Percentiles rank a stretch among this genome's conserved stretches.
Evolutionary conservation across 2,797 vertebrate genomes (phyloP).

Genomic region (Salmo trutta): DNA sequence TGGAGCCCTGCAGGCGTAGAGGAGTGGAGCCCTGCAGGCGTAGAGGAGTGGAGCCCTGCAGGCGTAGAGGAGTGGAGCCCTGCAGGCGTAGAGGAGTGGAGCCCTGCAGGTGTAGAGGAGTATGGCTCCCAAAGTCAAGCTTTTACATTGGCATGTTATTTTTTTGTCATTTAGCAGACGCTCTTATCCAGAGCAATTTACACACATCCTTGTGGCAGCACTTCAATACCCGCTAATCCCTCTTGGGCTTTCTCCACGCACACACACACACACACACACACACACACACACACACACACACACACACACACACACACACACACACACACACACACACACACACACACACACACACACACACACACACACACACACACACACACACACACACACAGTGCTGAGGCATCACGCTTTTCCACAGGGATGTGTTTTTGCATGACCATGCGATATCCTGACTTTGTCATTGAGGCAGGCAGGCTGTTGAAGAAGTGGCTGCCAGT

Average conservation of each 20-base stretch:
- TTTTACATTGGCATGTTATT: too few species aligned
- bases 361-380: not conserved
- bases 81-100: too few species aligned
- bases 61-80: too few species aligned
- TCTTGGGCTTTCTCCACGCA: conserved; percentile 17
- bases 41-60: too few species aligned
- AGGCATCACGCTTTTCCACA: not conserved
- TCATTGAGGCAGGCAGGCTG: conserved; percentile 42
- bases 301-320: not conserved
- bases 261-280: conserved; percentile 14
- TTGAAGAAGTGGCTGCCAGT: conserved; percentile 37
- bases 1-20: too few species aligned
- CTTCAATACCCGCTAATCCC: conserved; percentile 38
- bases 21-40: too few species aligned
- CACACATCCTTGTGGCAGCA: conserved; percentile 9
- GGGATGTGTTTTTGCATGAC: conserved; percentile 25
- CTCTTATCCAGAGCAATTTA: not conserved
- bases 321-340: not conserved
- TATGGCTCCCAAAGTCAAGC: conserved; percentile 60
- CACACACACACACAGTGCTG: conserved; percentile 3
- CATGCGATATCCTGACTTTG: conserved; percentile 34
- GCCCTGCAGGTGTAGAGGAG: too few species aligned
- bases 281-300: too few species aligned
- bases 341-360: not conserved
- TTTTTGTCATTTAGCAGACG: too few species aligned